Evolutionary conservation across 2,888 invertebrate species (phyloP), one percentile per base, ranked within the genome.

Genomic region (Stenodera caucasica): DNA sequence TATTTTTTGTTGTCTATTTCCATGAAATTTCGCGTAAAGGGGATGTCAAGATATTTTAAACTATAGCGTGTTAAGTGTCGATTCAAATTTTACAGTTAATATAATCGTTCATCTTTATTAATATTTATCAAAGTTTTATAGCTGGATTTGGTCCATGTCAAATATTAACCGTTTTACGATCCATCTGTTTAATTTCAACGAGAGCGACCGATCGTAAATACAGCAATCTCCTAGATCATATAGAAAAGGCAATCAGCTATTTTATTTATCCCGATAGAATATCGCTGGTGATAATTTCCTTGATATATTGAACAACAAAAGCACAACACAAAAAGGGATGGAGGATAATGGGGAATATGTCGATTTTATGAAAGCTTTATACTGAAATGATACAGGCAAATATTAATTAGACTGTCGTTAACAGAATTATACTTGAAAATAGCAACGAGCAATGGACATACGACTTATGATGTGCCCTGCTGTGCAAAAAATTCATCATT

Each of bases 71-170:
- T 45, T 45, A 45, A 45, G 15, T 45, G 21, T 12, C 37, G 37
- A 37, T 37, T 3, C 45, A 45, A 21, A 45, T 45, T 45, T 45
- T 45, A 45, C 21, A 45, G 45, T 45, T 21, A 21, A 45, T 21
- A 45, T 12, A n/a, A n/a, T n/a, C 11, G 45, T 9, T 21, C 21
- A 21, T 18, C 21, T 45, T 11, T 18, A 2, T 45, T 35, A 35
- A 35, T 35, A 35, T 35, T 35, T 45, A 45, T 45, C 15, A 45
- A 45, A 37, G 15, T 37, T 37, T 37, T 37, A 37, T 45, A 45
- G 45, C 21, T 45, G 37, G 37, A 37, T 15, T 15, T 2, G n/a
- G 37, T 9, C 14, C n/a, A 37, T 37, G 15, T 21, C 45, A 45
- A 45, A 45, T 45, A 45, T 45, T 45, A 45, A 37, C 37, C 4